These are phyloP conservation scores for Charadrius vociferus DNA, from an alignment of 2,113 vertebrate genomes.

Conservation along the genomic window DNA sequence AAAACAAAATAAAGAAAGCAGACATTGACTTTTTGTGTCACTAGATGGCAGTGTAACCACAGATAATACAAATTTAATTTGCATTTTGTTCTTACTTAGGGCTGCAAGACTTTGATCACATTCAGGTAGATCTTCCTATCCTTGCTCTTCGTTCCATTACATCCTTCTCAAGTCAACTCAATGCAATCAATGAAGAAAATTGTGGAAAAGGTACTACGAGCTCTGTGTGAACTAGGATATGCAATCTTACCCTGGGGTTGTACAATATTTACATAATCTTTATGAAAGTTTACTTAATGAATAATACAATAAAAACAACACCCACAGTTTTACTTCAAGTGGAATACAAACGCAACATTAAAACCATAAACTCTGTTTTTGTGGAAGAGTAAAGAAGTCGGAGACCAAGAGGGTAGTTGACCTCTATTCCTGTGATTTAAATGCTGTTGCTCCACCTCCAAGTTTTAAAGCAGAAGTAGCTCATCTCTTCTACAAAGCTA, in stretches of 20 bases:
- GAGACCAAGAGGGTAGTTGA: not conserved
- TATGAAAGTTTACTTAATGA: not conserved
- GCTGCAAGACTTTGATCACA: not conserved
- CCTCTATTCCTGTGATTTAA: not conserved
- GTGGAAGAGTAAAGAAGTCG: not conserved
- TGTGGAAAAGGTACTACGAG: not conserved
- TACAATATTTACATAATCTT: not conserved
- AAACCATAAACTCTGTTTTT: not conserved
- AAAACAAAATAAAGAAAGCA: not conserved
- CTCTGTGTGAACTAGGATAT: not conserved
- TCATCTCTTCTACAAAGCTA: not conserved
- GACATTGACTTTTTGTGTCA: not conserved
- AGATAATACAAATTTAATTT: not conserved
- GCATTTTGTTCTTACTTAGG: not conserved
- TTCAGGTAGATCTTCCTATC: fast-evolving
- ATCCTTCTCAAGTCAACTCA: not conserved
- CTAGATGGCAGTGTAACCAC: slow-evolving; percentile 63
- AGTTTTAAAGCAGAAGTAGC: not conserved
- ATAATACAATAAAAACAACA: not conserved
- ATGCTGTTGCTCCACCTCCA: not conserved
- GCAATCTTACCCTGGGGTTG: not conserved
- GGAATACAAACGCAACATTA: not conserved
- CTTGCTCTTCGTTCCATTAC: not conserved
- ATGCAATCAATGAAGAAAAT: not conserved
- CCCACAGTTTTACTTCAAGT: not conserved